Percentiles rank a stretch among this genome's conserved stretches.
phyloP scores from a whole-genome alignment of 1,140 invertebrate genomes.

The Drosophila ercepeae region DNA sequence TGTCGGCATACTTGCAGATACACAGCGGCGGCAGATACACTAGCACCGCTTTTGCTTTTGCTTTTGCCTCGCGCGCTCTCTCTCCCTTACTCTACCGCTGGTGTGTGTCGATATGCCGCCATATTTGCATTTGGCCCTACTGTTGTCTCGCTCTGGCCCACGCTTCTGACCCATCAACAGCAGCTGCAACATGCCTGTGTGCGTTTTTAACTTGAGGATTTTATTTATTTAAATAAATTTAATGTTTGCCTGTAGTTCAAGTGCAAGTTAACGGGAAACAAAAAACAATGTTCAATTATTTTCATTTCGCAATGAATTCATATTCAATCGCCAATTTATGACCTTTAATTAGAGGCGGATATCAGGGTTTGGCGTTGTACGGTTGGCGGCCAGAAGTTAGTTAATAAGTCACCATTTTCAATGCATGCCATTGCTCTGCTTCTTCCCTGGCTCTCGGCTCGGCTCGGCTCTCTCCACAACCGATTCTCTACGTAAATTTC shows the following conservation, averaged over 20 bases:
- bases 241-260: constrained; percentile 60
- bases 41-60: too few species aligned
- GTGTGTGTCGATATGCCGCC: constrained; percentile 74
- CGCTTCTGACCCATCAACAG: constrained; percentile 2
- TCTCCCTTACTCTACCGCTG: constrained; percentile 15
- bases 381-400: not conserved
- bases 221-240: constrained; percentile 76
- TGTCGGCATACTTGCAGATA: constrained; percentile 71
- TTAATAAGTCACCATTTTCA: constrained; percentile 15
- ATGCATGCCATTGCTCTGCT: constrained; percentile 66
- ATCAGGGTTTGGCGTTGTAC: not conserved
- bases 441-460: too few species aligned
- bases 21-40: constrained; percentile 44
- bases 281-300: constrained; percentile 9
- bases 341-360: constrained; percentile 8
- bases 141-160: constrained; percentile 64
- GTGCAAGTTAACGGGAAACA: constrained; percentile 35
- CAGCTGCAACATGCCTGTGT: constrained; percentile 39
- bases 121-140: constrained; percentile 71
- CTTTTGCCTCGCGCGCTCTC: constrained; percentile 26
- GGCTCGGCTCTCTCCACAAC: constrained; percentile 11
- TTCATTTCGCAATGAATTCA: not conserved
- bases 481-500: constrained; percentile 62
- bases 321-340: constrained; percentile 3
- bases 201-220: constrained; percentile 52